Conservation (phyloP, 2,797 vertebrate species). For the Chloroceryle inda region DNA sequence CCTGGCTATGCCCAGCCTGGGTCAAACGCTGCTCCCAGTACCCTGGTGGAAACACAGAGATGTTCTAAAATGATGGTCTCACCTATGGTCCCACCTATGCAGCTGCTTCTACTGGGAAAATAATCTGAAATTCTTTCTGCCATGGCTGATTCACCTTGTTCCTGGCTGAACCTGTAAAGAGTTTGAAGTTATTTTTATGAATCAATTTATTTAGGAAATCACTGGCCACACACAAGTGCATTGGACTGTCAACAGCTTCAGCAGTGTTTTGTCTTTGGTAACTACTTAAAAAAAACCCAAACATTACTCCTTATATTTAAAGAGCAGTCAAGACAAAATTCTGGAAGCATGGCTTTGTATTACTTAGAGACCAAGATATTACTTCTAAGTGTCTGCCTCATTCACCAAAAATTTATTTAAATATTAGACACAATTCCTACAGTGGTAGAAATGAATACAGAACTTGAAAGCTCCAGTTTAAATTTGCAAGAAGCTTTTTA, state of each 20-base stretch:
- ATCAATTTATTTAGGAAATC: not conserved
- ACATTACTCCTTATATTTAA: not conserved
- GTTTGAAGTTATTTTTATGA: not conserved
- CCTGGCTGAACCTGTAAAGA: not conserved
- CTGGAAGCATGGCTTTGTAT: not conserved
- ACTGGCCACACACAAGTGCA: rapidly evolving
- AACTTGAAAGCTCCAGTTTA: not conserved
- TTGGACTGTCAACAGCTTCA: not conserved
- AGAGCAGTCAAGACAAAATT: not conserved
- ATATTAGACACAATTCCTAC: not conserved
- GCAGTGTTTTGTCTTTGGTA: not conserved
- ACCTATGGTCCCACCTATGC: not conserved
- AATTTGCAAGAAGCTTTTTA: conserved; percentile 9
- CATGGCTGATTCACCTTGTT: not conserved
- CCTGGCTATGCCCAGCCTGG: not conserved
- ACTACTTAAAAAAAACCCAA: not conserved
- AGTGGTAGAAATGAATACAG: not conserved
- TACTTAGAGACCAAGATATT: not conserved
- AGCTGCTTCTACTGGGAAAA: not conserved
- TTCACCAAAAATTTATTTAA: not conserved
- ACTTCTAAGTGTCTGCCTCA: not conserved
- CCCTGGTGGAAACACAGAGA: not conserved
- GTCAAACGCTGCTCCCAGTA: not conserved
- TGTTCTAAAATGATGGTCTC: rapidly evolving
- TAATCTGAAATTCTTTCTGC: not conserved